Conservation (phyloP, 2,888 invertebrate species). For the Andrena bucephala region DNA sequence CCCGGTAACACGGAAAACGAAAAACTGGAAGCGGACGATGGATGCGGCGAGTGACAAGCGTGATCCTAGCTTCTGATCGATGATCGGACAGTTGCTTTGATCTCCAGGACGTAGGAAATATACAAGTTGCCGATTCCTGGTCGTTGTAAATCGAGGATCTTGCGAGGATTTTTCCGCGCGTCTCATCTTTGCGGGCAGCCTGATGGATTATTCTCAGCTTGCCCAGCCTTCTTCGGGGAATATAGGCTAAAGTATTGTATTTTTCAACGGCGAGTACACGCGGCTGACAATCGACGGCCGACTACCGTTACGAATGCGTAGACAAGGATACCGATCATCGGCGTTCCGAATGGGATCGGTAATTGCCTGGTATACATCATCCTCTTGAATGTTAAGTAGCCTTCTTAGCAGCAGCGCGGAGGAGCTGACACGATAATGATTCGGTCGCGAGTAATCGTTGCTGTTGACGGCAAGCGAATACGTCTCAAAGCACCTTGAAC, state of each 20-base stretch:
- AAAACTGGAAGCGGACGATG: conserved; percentile 28
- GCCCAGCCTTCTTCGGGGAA: conserved; percentile 12
- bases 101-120: conserved; percentile 8
- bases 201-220: conserved; percentile 6
- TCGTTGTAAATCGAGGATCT: not conserved
- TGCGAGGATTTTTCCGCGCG: conserved; percentile 8
- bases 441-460: not conserved
- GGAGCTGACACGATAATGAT: conserved; percentile 8
- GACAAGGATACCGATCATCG: conserved; percentile 24
- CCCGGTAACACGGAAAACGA: conserved; percentile 38
- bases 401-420: not conserved
- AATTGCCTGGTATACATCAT: conserved; percentile 9
- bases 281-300: conserved; percentile 4
- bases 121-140: not conserved
- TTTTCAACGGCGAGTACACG: conserved; percentile 20
- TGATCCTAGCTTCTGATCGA: conserved; percentile 28
- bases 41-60: conserved; percentile 39
- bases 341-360: conserved; percentile 4
- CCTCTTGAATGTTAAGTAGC: not conserved
- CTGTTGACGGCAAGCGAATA: not conserved
- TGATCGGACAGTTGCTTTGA: conserved; percentile 40
- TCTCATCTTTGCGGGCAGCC: conserved; percentile 16
- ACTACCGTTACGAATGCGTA: conserved; percentile 42
- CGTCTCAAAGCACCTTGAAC: no score
- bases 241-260: conserved; percentile 8